A percentile compares a stretch with the other conserved stretches of the same genome.
These are phyloP conservation scores for Hydrophis major DNA, from an alignment of 2,797 vertebrate species.

Conservation along the genomic window DNA sequence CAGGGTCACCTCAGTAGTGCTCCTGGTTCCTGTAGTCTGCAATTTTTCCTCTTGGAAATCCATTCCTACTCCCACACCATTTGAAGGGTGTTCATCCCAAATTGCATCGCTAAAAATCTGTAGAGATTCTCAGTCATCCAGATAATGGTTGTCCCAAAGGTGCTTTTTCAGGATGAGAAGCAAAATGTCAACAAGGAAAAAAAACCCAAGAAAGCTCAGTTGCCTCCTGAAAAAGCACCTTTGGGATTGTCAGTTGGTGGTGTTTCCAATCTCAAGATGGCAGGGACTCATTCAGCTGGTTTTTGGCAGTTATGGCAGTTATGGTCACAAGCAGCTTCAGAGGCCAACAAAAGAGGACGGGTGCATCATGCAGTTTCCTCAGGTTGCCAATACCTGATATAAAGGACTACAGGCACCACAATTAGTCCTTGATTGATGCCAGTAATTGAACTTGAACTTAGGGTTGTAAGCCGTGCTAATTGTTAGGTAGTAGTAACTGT, in stretches of 20 bases:
- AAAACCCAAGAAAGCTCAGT: not conserved
- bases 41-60: no score
- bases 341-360: not conserved
- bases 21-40: no score
- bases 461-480: no score
- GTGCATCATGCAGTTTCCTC: not conserved
- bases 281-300: not conserved
- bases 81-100: no score
- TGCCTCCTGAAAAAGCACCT: not conserved
- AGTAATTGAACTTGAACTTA: not conserved
- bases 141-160: not conserved
- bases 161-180: not conserved
- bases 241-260: not conserved
- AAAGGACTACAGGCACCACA: not conserved
- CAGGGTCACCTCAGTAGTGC: no score
- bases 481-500: not conserved
- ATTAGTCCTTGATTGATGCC: not conserved
- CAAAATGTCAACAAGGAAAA: not conserved
- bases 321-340: not conserved
- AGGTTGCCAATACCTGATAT: not conserved
- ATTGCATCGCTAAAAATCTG: no score
- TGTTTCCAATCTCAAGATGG: not conserved
- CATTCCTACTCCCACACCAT: no score
- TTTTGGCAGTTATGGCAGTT: not conserved
- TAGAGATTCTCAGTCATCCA: no score